Conservation (phyloP, 2,888 invertebrate species). For the Plebejus anna region DNA sequence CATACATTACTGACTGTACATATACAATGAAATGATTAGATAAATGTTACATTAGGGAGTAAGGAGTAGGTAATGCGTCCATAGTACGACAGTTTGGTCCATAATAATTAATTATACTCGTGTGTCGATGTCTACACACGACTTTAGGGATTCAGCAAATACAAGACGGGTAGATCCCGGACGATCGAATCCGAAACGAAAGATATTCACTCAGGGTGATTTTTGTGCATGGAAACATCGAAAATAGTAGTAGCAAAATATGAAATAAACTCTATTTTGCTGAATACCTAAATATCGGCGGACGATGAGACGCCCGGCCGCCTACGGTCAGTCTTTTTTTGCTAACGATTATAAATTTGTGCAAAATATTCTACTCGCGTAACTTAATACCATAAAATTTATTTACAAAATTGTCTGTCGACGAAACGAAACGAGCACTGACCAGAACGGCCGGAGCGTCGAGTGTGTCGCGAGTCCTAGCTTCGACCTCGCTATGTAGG, state of each 20-base stretch:
- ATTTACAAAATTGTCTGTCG: slow-evolving; percentile 69
- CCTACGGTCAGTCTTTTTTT: slow-evolving; percentile 77
- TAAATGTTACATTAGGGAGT: slow-evolving; percentile 72
- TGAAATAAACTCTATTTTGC: slow-evolving; percentile 43
- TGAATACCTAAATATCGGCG: slow-evolving; percentile 61
- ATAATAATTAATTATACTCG: slow-evolving; percentile 74
- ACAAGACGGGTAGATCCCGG: slow-evolving; percentile 28
- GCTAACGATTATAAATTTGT: slow-evolving; percentile 77
- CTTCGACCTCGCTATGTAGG: slow-evolving; percentile 27
- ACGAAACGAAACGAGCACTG: slow-evolving; percentile 71
- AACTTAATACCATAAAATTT: slow-evolving; percentile 70
- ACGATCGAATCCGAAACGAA: slow-evolving; percentile 21
- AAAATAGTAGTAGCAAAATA: slow-evolving; percentile 36
- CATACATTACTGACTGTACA: slow-evolving; percentile 77
- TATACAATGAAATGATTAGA: slow-evolving; percentile 75
- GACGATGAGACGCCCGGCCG: slow-evolving; percentile 67
- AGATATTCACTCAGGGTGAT: neutral
- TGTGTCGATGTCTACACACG: slow-evolving; percentile 56
- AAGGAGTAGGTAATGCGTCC: slow-evolving; percentile 71
- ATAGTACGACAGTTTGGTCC: slow-evolving; percentile 79
- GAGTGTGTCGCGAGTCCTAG: slow-evolving; percentile 40
- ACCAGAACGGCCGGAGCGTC: slow-evolving; percentile 75
- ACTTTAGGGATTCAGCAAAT: slow-evolving; percentile 59
- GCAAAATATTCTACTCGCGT: slow-evolving; percentile 77
- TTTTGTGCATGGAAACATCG: slow-evolving; percentile 30